A percentile compares a stretch with the other conserved stretches of the same genome.
Conservation (phyloP, 2,113 vertebrate genomes). For the Hypanus sabinus region DNA sequence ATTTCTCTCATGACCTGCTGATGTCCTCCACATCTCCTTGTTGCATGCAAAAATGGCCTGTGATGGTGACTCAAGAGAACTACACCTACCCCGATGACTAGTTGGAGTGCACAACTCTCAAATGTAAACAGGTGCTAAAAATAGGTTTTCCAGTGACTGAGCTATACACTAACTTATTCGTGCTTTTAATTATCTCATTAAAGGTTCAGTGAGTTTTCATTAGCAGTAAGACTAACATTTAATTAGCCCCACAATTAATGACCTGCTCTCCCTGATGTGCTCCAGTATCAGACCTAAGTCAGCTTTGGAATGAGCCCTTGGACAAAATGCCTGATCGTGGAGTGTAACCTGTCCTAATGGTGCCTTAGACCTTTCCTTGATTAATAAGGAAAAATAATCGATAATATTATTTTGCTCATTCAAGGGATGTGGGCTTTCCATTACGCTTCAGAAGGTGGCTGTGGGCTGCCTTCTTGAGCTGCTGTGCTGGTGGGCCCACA, state of each 20-base stretch:
- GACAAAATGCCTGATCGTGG: not conserved
- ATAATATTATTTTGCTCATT: too few relatives aligned
- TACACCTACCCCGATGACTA: too few relatives aligned
- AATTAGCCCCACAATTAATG: not conserved
- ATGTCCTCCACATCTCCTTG: too few relatives aligned
- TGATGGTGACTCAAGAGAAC: too few relatives aligned
- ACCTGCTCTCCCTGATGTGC: not conserved
- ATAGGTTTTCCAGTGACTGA: not conserved
- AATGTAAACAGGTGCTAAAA: not conserved
- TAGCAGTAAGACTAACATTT: not conserved
- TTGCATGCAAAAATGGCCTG: too few relatives aligned
- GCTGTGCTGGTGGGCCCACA: too few relatives aligned
- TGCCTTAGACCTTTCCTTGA: not conserved
- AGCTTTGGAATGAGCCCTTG: not conserved
- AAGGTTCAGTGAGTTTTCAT: slow-evolving; percentile 3
- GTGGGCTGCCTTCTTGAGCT: too few relatives aligned
- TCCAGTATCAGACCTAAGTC: not conserved
- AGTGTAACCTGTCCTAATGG: not conserved
- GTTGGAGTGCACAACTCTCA: too few relatives aligned
- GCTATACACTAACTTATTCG: not conserved
- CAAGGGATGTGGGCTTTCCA: too few relatives aligned
- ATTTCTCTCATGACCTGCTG: too few relatives aligned
- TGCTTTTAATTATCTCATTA: not conserved
- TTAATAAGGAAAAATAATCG: too few relatives aligned
- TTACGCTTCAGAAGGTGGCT: too few relatives aligned